Evolutionary conservation across 2,888 invertebrate species (phyloP).

Genomic region (Helleia helle): DNA sequence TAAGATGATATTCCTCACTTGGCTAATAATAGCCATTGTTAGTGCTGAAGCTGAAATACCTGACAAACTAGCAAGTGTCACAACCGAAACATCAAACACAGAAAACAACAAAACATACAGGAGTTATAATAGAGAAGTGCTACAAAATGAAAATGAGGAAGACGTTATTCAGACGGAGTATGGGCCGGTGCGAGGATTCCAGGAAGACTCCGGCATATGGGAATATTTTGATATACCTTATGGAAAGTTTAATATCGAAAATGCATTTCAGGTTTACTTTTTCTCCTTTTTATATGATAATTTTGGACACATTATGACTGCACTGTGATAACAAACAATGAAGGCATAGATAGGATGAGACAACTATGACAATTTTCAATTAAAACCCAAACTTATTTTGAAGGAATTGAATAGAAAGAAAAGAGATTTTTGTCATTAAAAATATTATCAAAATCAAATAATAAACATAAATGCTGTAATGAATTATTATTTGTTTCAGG

Average conservation of each 20-base stretch:
- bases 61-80: background rate
- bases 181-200: conserved; percentile 34
- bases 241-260: conserved; percentile 27
- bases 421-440: no score
- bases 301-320: no score
- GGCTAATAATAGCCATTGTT: background rate
- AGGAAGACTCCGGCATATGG: conserved; percentile 27
- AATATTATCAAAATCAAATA: no score
- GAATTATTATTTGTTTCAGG: conserved; percentile 29
- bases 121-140: no score
- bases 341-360: no score
- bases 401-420: no score
- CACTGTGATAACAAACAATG: no score
- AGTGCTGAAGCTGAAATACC: background rate
- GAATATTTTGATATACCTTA: conserved; percentile 49
- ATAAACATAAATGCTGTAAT: no score
- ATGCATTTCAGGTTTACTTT: conserved; percentile 34
- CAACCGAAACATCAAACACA: background rate
- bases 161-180: conserved; percentile 29
- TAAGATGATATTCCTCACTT: background rate
- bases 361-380: no score
- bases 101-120: background rate
- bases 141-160: background rate
- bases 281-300: no score
- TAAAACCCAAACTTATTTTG: no score